Evolutionary conservation across 2,113 vertebrate genomes (phyloP).

Genomic region (Probosciger aterrimus): DNA sequence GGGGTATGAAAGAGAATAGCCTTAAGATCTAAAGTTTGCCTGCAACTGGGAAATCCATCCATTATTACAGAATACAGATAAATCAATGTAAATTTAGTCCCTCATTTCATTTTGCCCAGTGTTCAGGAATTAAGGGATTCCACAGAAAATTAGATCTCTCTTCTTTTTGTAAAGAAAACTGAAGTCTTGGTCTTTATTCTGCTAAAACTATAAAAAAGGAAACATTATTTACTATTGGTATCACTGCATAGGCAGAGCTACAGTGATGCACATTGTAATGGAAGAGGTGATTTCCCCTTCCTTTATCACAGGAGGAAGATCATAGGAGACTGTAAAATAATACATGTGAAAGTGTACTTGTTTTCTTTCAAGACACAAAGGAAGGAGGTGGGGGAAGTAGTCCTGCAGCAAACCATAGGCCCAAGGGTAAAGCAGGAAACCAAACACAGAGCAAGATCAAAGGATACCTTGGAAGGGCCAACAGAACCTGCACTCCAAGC

Average conservation of each 20-base stretch:
- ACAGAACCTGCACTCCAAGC: slow-evolving; percentile 29
- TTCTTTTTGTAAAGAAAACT: not conserved
- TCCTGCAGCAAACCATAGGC: not conserved
- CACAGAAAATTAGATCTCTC: not conserved
- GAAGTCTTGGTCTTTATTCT: not conserved
- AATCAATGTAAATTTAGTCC: not conserved
- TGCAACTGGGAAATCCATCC: not conserved
- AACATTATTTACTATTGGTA: not conserved
- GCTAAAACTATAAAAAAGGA: not conserved
- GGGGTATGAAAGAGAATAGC: not conserved
- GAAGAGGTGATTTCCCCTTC: not conserved
- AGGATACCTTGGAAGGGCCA: slow-evolving; percentile 45
- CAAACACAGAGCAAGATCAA: slow-evolving; percentile 47
- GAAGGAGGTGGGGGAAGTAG: not conserved
- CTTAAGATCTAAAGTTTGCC: not conserved
- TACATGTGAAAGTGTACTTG: not conserved
- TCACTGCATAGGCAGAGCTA: not conserved
- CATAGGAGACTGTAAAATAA: not conserved
- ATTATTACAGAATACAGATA: not conserved
- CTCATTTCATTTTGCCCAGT: not conserved
- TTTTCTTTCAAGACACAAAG: not conserved
- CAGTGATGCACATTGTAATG: not conserved
- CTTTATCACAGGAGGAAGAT: not conserved
- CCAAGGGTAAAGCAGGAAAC: slow-evolving; percentile 38
- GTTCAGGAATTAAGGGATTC: not conserved